Conservation (phyloP, 2,888 invertebrate genomes). For the Gymnoscelis rufifasciata region DNA sequence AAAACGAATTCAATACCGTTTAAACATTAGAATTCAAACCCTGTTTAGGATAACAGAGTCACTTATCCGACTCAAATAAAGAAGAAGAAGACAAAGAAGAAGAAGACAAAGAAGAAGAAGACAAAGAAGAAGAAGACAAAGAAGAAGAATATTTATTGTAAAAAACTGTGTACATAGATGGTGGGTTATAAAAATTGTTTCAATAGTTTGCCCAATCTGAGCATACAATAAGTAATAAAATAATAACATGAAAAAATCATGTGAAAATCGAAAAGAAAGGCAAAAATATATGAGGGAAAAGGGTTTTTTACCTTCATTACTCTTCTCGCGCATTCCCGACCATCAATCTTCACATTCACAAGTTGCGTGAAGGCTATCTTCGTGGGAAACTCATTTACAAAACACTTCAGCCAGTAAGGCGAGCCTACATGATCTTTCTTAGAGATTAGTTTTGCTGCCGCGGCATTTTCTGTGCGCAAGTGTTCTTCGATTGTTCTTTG, state of each 20-base stretch:
- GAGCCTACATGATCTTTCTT: constrained; percentile 10
- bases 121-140: too few relatives aligned
- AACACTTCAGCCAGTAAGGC: constrained; percentile 8
- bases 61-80: too few relatives aligned
- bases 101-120: too few relatives aligned
- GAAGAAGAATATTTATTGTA: too few relatives aligned
- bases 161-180: too few relatives aligned
- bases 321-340: constrained; percentile 11
- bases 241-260: constrained; percentile 10
- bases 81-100: too few relatives aligned
- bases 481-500: constrained; percentile 3
- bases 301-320: constrained; percentile 19
- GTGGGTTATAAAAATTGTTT: too few relatives aligned
- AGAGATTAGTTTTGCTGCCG: constrained; percentile 6
- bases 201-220: too few relatives aligned
- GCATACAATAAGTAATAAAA: constrained; percentile 1
- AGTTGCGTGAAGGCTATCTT: constrained; percentile 16
- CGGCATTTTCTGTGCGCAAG: constrained; percentile 2
- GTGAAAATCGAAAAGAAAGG: neutral
- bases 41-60: too few relatives aligned
- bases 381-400: constrained; percentile 18
- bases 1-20: too few relatives aligned
- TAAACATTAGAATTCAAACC: too few relatives aligned
- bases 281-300: constrained; percentile 8
- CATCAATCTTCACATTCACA: constrained; percentile 21